Evolutionary conservation across 2,888 invertebrate genomes (phyloP).

Genomic region (Luperina nickerlii): DNA sequence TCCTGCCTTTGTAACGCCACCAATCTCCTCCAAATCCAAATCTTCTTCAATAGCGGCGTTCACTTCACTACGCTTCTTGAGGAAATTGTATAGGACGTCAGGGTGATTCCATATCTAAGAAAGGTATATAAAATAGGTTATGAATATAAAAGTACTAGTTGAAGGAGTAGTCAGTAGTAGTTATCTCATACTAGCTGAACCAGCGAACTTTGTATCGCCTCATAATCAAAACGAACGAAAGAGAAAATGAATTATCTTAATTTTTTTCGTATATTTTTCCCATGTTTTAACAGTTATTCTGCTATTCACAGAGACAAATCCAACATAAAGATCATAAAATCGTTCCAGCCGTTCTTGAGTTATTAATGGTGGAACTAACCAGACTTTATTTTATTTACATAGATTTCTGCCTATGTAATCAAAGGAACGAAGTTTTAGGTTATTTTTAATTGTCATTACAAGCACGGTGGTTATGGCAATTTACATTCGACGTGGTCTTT

Average conservation of each 20-base stretch:
- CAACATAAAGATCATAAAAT: no score
- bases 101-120: conserved; percentile 97
- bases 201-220: no score
- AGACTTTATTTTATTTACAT: no score
- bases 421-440: not conserved
- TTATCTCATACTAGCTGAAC: not conserved
- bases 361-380: no score
- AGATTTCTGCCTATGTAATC: not conserved
- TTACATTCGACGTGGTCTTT: not conserved
- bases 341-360: no score
- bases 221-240: no score
- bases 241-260: no score
- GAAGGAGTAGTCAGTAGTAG: not conserved
- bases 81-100: conserved; percentile 96
- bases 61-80: conserved; percentile 95
- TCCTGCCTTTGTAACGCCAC: conserved; percentile 87
- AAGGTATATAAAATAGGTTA: not conserved
- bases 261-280: no score
- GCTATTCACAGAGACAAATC: no score
- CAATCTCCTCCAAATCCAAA: conserved; percentile 95
- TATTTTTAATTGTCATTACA: not conserved
- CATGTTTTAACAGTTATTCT: no score
- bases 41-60: conserved; percentile 93
- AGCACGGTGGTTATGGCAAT: not conserved
- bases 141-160: not conserved